Evolutionary conservation across 1,140 invertebrate genomes (phyloP), one percentile per base, ranked within the genome.

Genomic region (Drosophila kikkawai): DNA sequence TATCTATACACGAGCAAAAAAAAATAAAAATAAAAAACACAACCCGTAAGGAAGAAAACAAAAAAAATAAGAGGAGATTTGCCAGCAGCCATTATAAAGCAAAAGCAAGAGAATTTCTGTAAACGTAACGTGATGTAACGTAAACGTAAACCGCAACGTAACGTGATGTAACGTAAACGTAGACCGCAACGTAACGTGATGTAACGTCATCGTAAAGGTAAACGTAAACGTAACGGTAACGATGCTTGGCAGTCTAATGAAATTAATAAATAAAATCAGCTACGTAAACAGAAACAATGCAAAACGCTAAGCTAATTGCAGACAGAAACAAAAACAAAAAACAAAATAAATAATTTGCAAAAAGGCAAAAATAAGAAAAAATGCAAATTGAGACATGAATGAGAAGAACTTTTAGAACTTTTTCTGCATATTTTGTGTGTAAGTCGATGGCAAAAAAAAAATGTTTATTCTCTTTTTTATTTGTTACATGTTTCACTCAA

Each of bases 1-100:
- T 87, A 87, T 87, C 84, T 87, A 88, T 88, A 87, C 84, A 87
- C 82, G 67, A 79, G 65, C 75, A 64, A 80, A 81, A 22, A 22
- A 22, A 19, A 80, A 81, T n/a, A n/a, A n/a, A n/a, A n/a, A n/a
- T n/a, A 64, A 37, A 48, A 45, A 51, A 84, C 65, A 75, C 66
- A 69, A 82, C 59, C 55, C 56, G 47, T 63, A 66, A 51, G 53
- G 53, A 59, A 69, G 63, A 37, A 51, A 26, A 48, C n/a, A 56
- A 32, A 44, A 41, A 37, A 37, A 34, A 55, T 42, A 58, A 32
- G 12, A 58, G 39, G 17, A 61, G 26, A 29, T 29, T 60, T 42
- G 36, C 53, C 53, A 39, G 53, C 53, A 22, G 51, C 13, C 51
- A 55, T 55, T 55, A 55, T 55, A 22, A 19, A 37, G 51, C 51